These are phyloP conservation scores for Andrena bucephala DNA, from an alignment of 2,888 invertebrate species.

Conservation along the genomic window DNA sequence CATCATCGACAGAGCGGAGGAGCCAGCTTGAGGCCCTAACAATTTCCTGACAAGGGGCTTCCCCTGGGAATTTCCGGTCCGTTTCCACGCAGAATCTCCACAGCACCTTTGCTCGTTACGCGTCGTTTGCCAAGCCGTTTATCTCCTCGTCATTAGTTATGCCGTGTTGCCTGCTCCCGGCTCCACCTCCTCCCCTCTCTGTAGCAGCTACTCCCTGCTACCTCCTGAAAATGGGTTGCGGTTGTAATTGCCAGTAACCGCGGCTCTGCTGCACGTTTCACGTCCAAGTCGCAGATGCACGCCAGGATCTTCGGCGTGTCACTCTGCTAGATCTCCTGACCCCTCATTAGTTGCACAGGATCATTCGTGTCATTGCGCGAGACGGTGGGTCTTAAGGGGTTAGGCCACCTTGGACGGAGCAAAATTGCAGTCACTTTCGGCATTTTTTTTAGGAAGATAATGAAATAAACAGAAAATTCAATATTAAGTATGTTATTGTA, in stretches of 20 bases:
- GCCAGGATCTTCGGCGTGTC: constrained; percentile 1
- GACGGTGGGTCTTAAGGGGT: not conserved
- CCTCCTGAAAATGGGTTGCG: constrained; percentile 32
- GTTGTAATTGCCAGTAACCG: constrained; percentile 42
- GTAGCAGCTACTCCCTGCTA: not conserved
- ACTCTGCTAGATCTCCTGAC: not conserved
- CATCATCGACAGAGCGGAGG: constrained; percentile 30
- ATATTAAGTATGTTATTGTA: too few relatives aligned
- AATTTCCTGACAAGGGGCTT: constrained; percentile 69
- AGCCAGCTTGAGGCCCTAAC: constrained; percentile 63
- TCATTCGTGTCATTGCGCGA: not conserved
- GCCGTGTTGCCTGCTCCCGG: constrained; percentile 60
- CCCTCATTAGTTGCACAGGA: not conserved
- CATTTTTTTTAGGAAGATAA: too few relatives aligned
- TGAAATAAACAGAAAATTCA: too few relatives aligned
- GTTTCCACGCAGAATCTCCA: constrained; percentile 70
- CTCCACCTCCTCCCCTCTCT: constrained; percentile 14
- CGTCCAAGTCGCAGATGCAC: constrained; percentile 4
- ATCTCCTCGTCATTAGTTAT: constrained; percentile 76
- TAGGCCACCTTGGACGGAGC: too few relatives aligned
- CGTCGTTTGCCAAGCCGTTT: constrained; percentile 73
- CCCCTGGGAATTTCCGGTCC: constrained; percentile 68
- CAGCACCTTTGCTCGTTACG: constrained; percentile 69
- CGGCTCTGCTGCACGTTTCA: not conserved
- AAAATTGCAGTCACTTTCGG: too few relatives aligned